Evolutionary conservation across 2,113 vertebrate genomes (phyloP), one percentile per base, ranked within the genome.

Genomic region (Hydropotes inermis): DNA sequence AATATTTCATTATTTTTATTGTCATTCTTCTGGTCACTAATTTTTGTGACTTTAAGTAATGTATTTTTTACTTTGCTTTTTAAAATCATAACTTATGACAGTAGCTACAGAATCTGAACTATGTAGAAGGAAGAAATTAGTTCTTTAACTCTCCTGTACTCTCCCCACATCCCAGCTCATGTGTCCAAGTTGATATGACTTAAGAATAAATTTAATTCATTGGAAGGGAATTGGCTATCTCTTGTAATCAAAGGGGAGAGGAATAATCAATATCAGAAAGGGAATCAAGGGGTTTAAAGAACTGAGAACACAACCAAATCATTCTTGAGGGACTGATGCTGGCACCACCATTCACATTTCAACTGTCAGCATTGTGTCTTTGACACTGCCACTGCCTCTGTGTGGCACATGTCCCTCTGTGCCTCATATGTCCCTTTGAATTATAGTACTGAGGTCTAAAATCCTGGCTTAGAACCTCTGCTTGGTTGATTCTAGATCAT

Each of bases 1-100:
- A 79, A 93, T 70, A 87, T 92, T 89, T 67, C 30, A 52, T 89
- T 79, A 30, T 23, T 76, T 95, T 93, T 58, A 91, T 82, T 97
- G 4, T 50, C 11, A 39, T 94, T 92, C 19, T 82, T 81, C 13
- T 5, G 45, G 5, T 64, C 4, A n/a, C 67, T 88, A 45, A 57
- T 88, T 85, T 70, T 92, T 57, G 64, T 81, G 57, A 52, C 12
- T 91, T 83, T 82, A 87, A 82, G 15, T 50, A 89, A 23, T 88
- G 17, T 87, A 11, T 50, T 79, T 97, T 87, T 16, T 47, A 27
- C 88, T 82, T 21, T 74, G 33, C 21, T 61, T 76, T 74, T 94
- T 64, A 87, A 81, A 95, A 23, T 16, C 21, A 50, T 70, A 33
- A 83, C n/a, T 47, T 96, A 21, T 50, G 39, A 90, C 16, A 54